These are phyloP conservation scores for Drosophila subsilvestris DNA, from an alignment of 2,888 invertebrate species.

Conservation along the genomic window DNA sequence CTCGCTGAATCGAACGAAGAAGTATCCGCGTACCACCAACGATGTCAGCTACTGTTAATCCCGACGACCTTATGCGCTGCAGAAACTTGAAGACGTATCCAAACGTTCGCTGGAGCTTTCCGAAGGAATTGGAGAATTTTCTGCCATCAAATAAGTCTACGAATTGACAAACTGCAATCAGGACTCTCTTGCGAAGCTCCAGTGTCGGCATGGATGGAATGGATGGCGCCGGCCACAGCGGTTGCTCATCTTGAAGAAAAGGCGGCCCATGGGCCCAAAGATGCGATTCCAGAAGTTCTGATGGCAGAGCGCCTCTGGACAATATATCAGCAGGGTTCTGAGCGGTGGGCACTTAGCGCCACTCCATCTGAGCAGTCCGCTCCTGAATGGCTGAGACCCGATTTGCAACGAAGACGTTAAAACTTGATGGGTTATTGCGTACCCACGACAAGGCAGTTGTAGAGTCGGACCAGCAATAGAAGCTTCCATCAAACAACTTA, in stretches of 20 bases:
- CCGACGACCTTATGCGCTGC: neutral
- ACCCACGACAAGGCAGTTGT: too few species aligned
- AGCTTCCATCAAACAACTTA: too few species aligned
- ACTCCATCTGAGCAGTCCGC: too few species aligned
- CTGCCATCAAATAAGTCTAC: neutral
- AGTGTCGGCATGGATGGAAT: neutral
- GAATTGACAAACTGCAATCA: neutral
- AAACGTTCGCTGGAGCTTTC: conserved; percentile 1
- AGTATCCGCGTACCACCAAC: conserved; percentile 3
- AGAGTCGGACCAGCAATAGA: too few species aligned
- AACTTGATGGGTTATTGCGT: too few species aligned
- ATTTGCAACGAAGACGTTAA: too few species aligned
- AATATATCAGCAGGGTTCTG: conserved; percentile 3
- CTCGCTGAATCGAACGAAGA: neutral
- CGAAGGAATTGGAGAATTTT: conserved; percentile 2
- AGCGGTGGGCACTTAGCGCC: too few species aligned
- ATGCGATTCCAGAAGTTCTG: neutral
- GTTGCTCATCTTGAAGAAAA: neutral
- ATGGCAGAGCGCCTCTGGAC: neutral
- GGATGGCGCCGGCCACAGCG: neutral
- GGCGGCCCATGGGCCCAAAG: conserved; percentile 1
- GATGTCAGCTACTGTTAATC: neutral
- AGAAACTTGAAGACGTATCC: conserved; percentile 1
- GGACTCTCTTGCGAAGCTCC: neutral
- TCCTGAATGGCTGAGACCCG: too few species aligned